phyloP scores from a whole-genome alignment of 2,888 invertebrate genomes.

The Epistrophella euchroma region DNA sequence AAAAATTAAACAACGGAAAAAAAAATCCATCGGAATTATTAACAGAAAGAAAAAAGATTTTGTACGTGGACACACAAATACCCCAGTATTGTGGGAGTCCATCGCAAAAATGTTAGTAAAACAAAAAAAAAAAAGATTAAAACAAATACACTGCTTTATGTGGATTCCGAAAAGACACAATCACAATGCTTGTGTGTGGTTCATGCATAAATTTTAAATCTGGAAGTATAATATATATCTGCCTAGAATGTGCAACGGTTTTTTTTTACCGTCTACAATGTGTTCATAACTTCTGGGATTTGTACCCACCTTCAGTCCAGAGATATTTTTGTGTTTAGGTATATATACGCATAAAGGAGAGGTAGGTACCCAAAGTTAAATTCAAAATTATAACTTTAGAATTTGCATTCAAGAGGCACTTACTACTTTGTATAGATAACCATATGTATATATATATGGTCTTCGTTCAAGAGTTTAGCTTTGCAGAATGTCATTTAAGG shows the following conservation, averaged over 20 bases:
- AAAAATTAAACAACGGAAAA: constrained; percentile 20
- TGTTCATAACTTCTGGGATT: constrained; percentile 17
- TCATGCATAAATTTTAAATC: constrained; percentile 42
- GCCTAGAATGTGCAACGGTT: too few relatives aligned
- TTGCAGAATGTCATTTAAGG: not conserved
- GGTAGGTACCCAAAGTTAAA: constrained; percentile 19
- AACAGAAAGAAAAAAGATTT: constrained; percentile 26
- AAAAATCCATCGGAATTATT: constrained; percentile 38
- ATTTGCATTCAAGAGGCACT: constrained; percentile 31
- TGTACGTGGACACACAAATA: constrained; percentile 11
- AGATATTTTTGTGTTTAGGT: not conserved
- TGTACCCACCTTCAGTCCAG: not conserved
- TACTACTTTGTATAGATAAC: not conserved
- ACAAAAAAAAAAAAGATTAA: constrained; percentile 10
- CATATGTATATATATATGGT: not conserved
- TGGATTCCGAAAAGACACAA: constrained; percentile 39
- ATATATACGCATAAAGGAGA: not conserved
- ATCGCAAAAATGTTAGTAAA: not conserved
- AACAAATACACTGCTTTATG: constrained; percentile 23
- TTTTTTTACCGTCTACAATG: not conserved
- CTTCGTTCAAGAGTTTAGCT: not conserved
- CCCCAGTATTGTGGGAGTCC: constrained; percentile 6
- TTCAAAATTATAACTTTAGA: constrained; percentile 33
- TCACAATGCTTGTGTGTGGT: constrained; percentile 22
- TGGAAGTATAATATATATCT: too few relatives aligned